These are phyloP conservation scores for Pogonocherus hispidulus DNA, from an alignment of 2,888 invertebrate genomes.

Conservation along the genomic window DNA sequence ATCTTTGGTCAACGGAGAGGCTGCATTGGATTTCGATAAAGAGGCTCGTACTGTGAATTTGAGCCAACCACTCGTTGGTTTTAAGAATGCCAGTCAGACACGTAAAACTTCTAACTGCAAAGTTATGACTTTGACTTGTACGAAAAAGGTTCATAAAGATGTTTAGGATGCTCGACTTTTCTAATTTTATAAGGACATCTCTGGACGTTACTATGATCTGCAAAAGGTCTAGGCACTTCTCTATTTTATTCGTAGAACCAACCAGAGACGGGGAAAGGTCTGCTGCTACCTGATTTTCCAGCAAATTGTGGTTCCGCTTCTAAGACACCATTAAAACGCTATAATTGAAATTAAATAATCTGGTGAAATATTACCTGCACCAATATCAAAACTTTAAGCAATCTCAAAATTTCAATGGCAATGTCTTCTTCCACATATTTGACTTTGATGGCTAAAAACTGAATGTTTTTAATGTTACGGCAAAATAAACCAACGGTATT, in stretches of 20 bases:
- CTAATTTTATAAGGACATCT: slow-evolving; percentile 35
- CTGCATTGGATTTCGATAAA: slow-evolving; percentile 40
- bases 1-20: slow-evolving; percentile 29
- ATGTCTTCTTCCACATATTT: slow-evolving; percentile 36
- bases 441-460: slow-evolving; percentile 38
- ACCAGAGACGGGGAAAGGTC: slow-evolving; percentile 32
- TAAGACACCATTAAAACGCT: slow-evolving; percentile 9
- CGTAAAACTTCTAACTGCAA: slow-evolving; percentile 24
- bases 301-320: slow-evolving; percentile 41
- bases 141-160: slow-evolving; percentile 34
- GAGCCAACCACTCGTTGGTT: slow-evolving; percentile 30
- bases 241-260: slow-evolving; percentile 34
- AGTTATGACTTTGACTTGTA: background rate
- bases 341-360: background rate
- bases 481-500: slow-evolving; percentile 37
- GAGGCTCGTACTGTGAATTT: slow-evolving; percentile 17
- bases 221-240: slow-evolving; percentile 39
- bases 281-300: slow-evolving; percentile 31
- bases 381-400: slow-evolving; percentile 41
- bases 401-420: slow-evolving; percentile 36
- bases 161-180: slow-evolving; percentile 8
- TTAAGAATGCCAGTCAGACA: slow-evolving; percentile 39
- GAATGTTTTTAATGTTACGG: slow-evolving; percentile 33
- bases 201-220: slow-evolving; percentile 29
- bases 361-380: slow-evolving; percentile 41